Base-by-base conservation (phyloP, 2,888 invertebrate genomes). In the Mamestra brassicae region DNA sequence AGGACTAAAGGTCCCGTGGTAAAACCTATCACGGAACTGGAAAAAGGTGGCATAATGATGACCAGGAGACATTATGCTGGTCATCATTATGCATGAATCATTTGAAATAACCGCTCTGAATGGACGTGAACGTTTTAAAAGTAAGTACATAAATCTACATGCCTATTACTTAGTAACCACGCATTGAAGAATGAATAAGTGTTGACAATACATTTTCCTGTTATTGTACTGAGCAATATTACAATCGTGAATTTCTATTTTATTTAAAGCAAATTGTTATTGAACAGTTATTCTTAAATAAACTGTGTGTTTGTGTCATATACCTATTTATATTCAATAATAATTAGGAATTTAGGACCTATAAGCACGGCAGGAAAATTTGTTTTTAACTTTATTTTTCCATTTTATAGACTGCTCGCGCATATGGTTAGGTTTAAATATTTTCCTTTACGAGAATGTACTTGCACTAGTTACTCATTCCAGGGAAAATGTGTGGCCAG, bases 131-230 rank as follows among this genome's bases (percentile, higher is more conserved):
- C 61, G 38, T 60, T 42, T 61, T 26, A 61, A 38, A 38, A 50
- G 26, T 77, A 76, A 15, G 34, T 69, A 63, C 15, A 15, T 45
- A 67, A 15, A 13, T 26, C 38, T 38, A 45, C 68, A 26, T 60
- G n/a, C 6, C 52, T n/a, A 61, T 45, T 42, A 62, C 55, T 62
- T 36, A 36, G 55, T 62, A 57, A 50, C 36, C 50, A 36, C 7
- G 6, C 26, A 79, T 58, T 76, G 55, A 79, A 76, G 42, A 50
- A 71, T 71, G 79, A 76, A 36, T 71, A 62, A 79, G 34, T 76
- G 72, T 79, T 79, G 55, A 79, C 72, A 63, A 52, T 45, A 36
- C 17, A 38, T 76, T 80, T 78, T 78, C 77, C 77, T 78, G 77
- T 65, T 80, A 73, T 79, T 63, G 52, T 60, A 45, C 17, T 71